phyloP scores from a whole-genome alignment of 35 echinoderm and acorn worm genomes.

The Chiridota heheva region DNA sequence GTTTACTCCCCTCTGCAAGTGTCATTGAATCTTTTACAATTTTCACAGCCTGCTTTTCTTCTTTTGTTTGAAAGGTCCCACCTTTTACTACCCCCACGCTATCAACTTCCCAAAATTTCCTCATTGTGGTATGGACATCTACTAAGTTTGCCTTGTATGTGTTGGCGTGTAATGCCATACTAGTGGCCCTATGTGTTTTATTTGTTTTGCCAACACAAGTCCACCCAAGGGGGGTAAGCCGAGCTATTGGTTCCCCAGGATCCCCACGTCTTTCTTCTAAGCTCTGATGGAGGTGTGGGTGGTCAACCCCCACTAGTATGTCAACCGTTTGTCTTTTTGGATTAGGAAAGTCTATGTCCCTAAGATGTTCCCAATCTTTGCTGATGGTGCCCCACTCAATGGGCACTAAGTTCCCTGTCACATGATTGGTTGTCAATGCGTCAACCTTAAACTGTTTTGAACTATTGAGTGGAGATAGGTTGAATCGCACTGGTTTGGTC shows the following conservation, averaged over 20 bases:
- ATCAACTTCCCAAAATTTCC: constrained; percentile 33
- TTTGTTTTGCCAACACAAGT: constrained; percentile 8
- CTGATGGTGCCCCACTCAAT: constrained; percentile 12
- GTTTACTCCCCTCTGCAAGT: too few species aligned
- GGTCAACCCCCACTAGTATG: not conserved
- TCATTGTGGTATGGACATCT: not conserved
- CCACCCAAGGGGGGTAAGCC: constrained; percentile 35
- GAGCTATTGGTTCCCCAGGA: constrained; percentile 29
- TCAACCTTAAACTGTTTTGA: constrained; percentile 13
- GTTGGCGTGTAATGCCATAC: constrained; percentile 1
- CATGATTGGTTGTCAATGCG: constrained; percentile 14
- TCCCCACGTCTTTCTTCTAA: not conserved
- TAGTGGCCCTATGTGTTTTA: not conserved
- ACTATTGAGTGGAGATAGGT: constrained; percentile 3
- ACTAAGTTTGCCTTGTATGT: constrained; percentile 1
- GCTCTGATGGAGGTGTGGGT: constrained; percentile 11
- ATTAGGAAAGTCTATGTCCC: constrained; percentile 14
- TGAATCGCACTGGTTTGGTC: constrained; percentile 15
- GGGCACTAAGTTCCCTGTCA: not conserved
- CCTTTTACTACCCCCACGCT: not conserved
- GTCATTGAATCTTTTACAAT: too few species aligned
- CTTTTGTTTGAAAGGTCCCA: too few species aligned
- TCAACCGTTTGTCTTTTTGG: not conserved
- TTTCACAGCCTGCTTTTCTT: too few species aligned
- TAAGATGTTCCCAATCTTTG: constrained; percentile 32